Conservation (phyloP, 2,888 invertebrate species). For the Sialis lutaria region DNA sequence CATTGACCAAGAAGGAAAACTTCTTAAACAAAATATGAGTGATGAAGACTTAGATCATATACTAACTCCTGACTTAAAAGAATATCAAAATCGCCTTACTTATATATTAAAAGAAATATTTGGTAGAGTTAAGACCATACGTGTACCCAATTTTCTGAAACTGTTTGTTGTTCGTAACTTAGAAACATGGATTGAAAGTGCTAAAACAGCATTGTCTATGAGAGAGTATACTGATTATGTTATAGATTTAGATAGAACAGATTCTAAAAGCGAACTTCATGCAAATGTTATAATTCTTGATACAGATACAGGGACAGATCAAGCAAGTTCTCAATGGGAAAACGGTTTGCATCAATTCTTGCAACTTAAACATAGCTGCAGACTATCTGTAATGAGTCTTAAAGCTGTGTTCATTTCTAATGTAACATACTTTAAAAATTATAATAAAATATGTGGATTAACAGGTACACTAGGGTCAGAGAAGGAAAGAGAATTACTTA, state of each 20-base stretch:
- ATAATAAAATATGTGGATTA: slow-evolving; percentile 19
- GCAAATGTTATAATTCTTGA: slow-evolving; percentile 4
- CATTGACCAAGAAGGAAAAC: no score
- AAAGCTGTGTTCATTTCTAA: slow-evolving; percentile 23
- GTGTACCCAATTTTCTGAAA: background rate
- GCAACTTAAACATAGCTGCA: slow-evolving; percentile 9
- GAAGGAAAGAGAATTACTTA: slow-evolving; percentile 16
- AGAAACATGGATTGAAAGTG: slow-evolving; percentile 5
- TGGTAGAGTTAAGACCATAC: background rate
- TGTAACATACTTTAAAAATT: slow-evolving; percentile 12
- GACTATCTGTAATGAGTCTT: slow-evolving; percentile 17
- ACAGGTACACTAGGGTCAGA: slow-evolving; percentile 22
- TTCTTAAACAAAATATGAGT: no score
- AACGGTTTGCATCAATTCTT: slow-evolving; percentile 7
- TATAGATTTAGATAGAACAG: background rate
- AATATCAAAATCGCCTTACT: no score
- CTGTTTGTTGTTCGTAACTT: slow-evolving; percentile 2
- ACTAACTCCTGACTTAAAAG: no score
- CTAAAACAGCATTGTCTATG: slow-evolving; percentile 5
- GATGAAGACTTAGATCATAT: no score
- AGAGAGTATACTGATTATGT: slow-evolving; percentile 3
- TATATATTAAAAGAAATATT: no score
- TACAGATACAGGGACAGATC: slow-evolving; percentile 5
- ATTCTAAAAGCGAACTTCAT: background rate
- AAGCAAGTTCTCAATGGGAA: slow-evolving; percentile 6